Base-by-base conservation (phyloP, 2,888 invertebrate species). In the Alsophila aescularia region DNA sequence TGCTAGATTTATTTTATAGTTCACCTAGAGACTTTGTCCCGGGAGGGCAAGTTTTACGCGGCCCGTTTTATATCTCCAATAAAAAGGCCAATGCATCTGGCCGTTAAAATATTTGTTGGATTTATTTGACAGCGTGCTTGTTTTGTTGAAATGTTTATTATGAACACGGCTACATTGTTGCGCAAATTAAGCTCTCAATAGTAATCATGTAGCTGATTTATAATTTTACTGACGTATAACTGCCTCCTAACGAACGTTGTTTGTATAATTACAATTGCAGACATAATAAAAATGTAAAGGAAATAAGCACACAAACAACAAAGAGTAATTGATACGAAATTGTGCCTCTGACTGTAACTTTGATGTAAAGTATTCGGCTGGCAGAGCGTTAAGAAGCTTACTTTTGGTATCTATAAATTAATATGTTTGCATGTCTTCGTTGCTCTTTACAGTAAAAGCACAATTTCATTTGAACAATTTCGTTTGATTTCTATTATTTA, bases 1-100 rank as follows among this genome's bases (percentile, higher is more conserved):
- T 82, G 81, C 83, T 89, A 89, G 90, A 90, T 89, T 90, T 90
- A 89, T 90, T 89, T 90, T 88, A 90, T 87, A 88, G 87, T 83
- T 79, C 69, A 71, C 72, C 77, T 74, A 76, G 79, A 80, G 80
- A 88, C 85, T 84, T 86, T 87, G 87, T 87, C 81, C 82, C 64
- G 72, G 58, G 72, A 78, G 83, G 81, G 83, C 83, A 52, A 52
- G 45, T 40, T 58, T 59, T 53, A 45, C 83, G 83, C 73, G 77
- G 70, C 72, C 68, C 69, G 75, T 79, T 89, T 88, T 89, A 89
- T 87, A 81, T 75, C 73, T 72, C 81, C 85, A 83, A 90, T 90
- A 90, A 90, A 90, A 81, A 85, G 77, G 79, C 76, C 82, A 80
- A 86, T 85, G 83, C 81, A 82, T 81, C 77, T 69, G 73, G 77